Evolutionary conservation across 2,888 invertebrate genomes (phyloP), one percentile per base, ranked within the genome.

Genomic region (Agrochola lychnidis): DNA sequence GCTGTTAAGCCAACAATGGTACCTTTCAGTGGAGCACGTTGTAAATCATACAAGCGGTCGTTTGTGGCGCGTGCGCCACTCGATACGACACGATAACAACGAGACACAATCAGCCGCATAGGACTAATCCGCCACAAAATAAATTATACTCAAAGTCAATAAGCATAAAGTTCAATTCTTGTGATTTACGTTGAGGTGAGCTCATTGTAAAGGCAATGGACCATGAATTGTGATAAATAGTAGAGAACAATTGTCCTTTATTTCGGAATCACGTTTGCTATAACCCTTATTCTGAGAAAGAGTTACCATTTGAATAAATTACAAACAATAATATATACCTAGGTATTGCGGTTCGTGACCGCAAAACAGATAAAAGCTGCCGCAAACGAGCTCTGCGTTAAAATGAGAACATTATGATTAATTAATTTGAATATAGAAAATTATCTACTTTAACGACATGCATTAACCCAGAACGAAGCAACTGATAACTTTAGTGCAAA

Each of bases 21-120:
- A 91, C 92, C 94, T 93, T 93, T 94, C 93, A 93, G 91, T 90
- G 87, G 90, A 89, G 91, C 91, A 91, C 91, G 91, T 89, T 91
- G 93, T 95, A 95, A 96, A 96, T 95, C 95, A 94, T 94, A 95
- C 93, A 94, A 92, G 91, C 91, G 90, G 91, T 90, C 93, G 94
- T 93, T 94, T 93, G 93, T 91, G 93, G 95, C 96, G 95, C 96
- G 96, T 95, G 96, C 95, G 92, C 93, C 87, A 89, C 87, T 87
- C 92, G 90, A 92, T 92, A 92, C 84, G 79, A 89, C 84, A 83
- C 89, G 92, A 92, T 92, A 92, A 91, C 88, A 87, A 86, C 87
- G 82, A 84, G 81, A 87, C 86, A 86, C 88, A 90, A 90, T 90
- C 90, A 83, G 83, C 88, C 82, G 78, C 86, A 88, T 83, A 84